Evolutionary conservation across 1,140 invertebrate species (phyloP).

Genomic region (Drosophila fuyamai): DNA sequence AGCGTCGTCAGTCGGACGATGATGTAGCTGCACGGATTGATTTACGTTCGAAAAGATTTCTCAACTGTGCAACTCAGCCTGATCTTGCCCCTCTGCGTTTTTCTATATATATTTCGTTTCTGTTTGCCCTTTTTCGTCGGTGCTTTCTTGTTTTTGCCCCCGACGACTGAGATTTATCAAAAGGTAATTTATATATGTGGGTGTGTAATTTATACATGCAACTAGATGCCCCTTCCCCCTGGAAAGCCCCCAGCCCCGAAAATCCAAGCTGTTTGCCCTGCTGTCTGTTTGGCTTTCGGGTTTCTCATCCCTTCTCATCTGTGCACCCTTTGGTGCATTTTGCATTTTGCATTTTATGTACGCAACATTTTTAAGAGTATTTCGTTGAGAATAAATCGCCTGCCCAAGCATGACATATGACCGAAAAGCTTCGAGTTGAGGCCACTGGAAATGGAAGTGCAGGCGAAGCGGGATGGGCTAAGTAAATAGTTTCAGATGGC

Average conservation of each 20-base stretch:
- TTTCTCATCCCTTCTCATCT: not conserved
- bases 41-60: conserved; percentile 84
- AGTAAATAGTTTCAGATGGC: conserved; percentile 37
- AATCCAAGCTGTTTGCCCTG: conserved; percentile 49
- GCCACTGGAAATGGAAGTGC: not conserved
- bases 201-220: conserved; percentile 75
- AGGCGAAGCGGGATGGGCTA: not conserved
- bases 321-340: conserved; percentile 8
- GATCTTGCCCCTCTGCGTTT: conserved; percentile 27
- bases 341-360: conserved; percentile 63
- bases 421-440: conserved; percentile 30
- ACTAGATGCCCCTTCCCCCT: conserved; percentile 7
- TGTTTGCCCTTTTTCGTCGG: conserved; percentile 3
- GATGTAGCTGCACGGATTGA: conserved; percentile 83
- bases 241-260: not conserved
- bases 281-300: conserved; percentile 50
- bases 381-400: conserved; percentile 82
- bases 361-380: conserved; percentile 80
- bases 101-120: conserved; percentile 66
- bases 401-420: conserved; percentile 75
- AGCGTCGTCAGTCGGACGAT: conserved; percentile 69
- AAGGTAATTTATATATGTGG: conserved; percentile 84
- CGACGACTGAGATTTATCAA: conserved; percentile 82
- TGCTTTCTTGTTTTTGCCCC: conserved; percentile 1
- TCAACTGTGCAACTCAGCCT: conserved; percentile 60